phyloP scores from a whole-genome alignment of 2,113 vertebrate genomes.

The Laterallus jamaicensis region DNA sequence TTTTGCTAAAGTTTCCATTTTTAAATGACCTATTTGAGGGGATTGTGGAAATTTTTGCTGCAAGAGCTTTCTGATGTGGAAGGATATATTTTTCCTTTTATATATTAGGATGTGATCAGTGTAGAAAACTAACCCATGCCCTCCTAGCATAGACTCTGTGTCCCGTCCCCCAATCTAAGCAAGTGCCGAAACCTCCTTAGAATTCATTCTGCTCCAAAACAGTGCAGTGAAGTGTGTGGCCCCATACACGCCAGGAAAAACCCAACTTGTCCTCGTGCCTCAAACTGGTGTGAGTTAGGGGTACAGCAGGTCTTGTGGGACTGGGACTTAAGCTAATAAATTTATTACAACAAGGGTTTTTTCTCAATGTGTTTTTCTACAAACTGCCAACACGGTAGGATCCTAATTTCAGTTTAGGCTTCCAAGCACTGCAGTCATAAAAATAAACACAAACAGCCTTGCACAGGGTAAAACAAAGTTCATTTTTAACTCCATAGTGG shows the following conservation, averaged over 20 bases:
- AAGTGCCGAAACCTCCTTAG: neutral
- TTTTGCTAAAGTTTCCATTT: constrained; percentile 31
- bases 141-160: neutral
- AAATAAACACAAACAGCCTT: neutral
- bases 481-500: neutral
- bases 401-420: neutral
- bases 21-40: constrained; percentile 44
- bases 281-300: neutral
- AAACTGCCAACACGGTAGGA: neutral
- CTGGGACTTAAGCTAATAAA: neutral
- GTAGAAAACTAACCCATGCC: neutral
- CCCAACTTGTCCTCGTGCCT: neutral
- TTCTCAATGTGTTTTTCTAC: neutral
- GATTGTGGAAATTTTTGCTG: constrained; percentile 1
- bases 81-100: constrained; percentile 2
- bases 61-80: neutral
- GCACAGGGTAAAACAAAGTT: neutral
- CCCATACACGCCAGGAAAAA: fast-evolving
- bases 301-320: neutral
- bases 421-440: neutral
- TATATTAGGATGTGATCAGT: neutral
- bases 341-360: neutral
- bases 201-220: neutral
- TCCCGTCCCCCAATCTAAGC: neutral
- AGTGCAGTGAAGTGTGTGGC: neutral